phyloP scores from a whole-genome alignment of 1,140 invertebrate genomes.

The Panulirus ornatus region DNA sequence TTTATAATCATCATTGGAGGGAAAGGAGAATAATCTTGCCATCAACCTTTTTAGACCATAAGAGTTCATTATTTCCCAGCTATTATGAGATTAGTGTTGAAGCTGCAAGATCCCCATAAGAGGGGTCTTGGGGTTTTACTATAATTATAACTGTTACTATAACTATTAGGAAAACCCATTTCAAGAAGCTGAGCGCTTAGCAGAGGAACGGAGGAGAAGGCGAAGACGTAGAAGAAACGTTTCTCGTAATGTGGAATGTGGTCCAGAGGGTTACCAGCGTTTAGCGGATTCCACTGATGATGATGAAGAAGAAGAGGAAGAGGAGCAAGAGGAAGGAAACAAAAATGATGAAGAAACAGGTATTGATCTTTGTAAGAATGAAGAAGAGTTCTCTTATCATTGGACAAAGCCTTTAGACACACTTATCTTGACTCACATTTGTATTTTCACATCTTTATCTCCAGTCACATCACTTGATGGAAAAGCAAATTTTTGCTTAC shows the following conservation, averaged over 20 bases:
- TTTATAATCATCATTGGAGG: too few relatives aligned
- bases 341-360: conserved; percentile 40
- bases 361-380: too few relatives aligned
- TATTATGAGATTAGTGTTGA: not conserved
- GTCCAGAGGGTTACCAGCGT: conserved; percentile 62
- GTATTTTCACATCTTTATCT: too few relatives aligned
- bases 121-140: not conserved
- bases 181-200: conserved; percentile 66
- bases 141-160: conserved; percentile 70
- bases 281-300: conserved; percentile 61
- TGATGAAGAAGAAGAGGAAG: conserved; percentile 55
- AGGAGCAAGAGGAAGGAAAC: conserved; percentile 11
- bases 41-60: too few relatives aligned
- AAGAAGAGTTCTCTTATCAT: too few relatives aligned
- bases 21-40: too few relatives aligned
- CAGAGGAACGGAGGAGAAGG: conserved; percentile 48
- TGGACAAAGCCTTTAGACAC: too few relatives aligned
- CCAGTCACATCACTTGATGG: too few relatives aligned
- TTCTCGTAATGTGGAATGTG: conserved; percentile 57
- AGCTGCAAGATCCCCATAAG: not conserved
- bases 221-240: conserved; percentile 28
- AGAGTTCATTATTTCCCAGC: too few relatives aligned
- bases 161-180: conserved; percentile 75
- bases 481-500: too few relatives aligned
- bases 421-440: too few relatives aligned